These are phyloP conservation scores for Campaea margaritaria DNA, from an alignment of 2,888 invertebrate species.

Conservation along the genomic window DNA sequence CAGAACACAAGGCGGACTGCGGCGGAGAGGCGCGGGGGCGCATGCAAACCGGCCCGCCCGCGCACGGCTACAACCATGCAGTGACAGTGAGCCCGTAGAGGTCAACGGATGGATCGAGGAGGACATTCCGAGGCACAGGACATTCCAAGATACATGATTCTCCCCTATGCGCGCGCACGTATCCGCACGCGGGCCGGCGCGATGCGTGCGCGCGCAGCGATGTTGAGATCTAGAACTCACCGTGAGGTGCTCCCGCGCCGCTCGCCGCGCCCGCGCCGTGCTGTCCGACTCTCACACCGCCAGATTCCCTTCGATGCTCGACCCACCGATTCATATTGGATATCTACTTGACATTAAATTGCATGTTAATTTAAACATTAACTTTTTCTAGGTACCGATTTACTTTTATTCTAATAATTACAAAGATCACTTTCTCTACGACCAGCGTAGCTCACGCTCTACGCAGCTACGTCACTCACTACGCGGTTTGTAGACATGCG, in stretches of 20 bases:
- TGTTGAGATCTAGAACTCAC: constrained; percentile 86
- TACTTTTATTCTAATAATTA: neutral
- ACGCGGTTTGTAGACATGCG: neutral
- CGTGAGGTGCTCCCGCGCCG: constrained; percentile 60
- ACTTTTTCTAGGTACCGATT: neutral
- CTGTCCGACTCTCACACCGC: constrained; percentile 41
- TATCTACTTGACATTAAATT: constrained; percentile 68
- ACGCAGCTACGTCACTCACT: neutral
- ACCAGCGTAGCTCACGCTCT: constrained; percentile 15
- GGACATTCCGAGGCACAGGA: constrained; percentile 87
- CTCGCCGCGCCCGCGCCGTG: constrained; percentile 41
- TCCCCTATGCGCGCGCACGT: constrained; percentile 82
- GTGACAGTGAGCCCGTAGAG: constrained; percentile 75
- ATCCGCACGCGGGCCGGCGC: constrained; percentile 47
- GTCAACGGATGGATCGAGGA: constrained; percentile 81
- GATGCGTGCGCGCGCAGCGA: constrained; percentile 81
- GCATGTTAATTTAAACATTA: constrained; percentile 23
- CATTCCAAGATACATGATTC: constrained; percentile 86
- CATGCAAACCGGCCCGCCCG: constrained; percentile 76
- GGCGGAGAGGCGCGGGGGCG: constrained; percentile 64
- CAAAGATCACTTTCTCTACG: constrained; percentile 8
- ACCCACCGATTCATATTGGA: constrained; percentile 56
- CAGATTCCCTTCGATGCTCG: constrained; percentile 38
- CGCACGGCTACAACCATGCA: constrained; percentile 79
- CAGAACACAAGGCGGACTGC: constrained; percentile 80